Evolutionary conservation across 1,140 invertebrate species (phyloP), one percentile per base, ranked within the genome.

Genomic region (Heterodera carotae): DNA sequence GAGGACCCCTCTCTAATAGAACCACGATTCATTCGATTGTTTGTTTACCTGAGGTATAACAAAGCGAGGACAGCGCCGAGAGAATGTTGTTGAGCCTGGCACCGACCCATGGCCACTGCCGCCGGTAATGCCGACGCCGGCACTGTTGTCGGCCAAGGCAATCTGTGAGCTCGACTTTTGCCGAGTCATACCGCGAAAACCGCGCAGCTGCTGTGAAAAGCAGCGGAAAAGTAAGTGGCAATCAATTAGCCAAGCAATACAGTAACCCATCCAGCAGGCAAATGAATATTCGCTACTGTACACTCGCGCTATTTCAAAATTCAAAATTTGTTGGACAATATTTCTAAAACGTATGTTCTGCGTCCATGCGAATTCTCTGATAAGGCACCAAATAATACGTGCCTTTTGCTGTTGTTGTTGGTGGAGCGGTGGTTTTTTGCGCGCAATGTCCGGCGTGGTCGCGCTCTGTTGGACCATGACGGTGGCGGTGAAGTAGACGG

Each of bases 21-120:
- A n/a, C n/a, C n/a, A n/a, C n/a, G n/a, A n/a, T n/a, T 62, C 59
- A 4, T 62, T 34, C 25, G 67, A 15, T n/a, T n/a, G n/a, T n/a
- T n/a, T n/a, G 15, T 29, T 43, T 25, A 79, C 77, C 77, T 79
- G 77, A 15, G 77, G 77, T 22, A 79, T 79, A 59, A 79, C 77
- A 69, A 79, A 79, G 43, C 77, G 59, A 12, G 80, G 60, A 27
- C 31, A 25, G 15, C 77, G 29, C 43, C 77, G 33, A 29, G 53
- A 15, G 29, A 56, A 31, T 48, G 36, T 56, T 2, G 66, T 48
- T 27, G 76, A 79, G 18, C 59, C 15, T 2, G 76, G 76, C 25
- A 33, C 62, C 5, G 76, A 79, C 5, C 10, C 64, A 29, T 33
- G 71, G 3, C 29, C 22, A 53, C 33, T 59, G 69, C 43, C 33